A percentile compares a stretch with the other conserved stretches of the same genome.
phyloP scores from a whole-genome alignment of 2,113 vertebrate genomes.

The Brachionichthys hirsutus region DNA sequence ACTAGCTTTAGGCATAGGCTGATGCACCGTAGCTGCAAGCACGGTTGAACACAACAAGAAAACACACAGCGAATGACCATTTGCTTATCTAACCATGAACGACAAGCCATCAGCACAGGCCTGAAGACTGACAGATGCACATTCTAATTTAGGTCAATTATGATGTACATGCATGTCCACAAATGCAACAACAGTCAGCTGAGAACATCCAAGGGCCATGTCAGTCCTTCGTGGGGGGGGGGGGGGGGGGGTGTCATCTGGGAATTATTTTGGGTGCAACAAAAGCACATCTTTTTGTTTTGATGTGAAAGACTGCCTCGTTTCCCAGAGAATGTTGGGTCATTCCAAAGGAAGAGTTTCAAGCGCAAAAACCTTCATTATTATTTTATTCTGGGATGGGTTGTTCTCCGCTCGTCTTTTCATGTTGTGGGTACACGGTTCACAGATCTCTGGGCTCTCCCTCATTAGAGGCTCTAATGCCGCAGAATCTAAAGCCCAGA shows the following conservation, averaged over 20 bases:
- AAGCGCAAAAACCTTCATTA: slow-evolving; percentile 42
- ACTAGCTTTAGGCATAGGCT: slow-evolving; percentile 33
- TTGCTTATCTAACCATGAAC: slow-evolving; percentile 57
- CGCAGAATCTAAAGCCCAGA: slow-evolving; percentile 28
- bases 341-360: slow-evolving; percentile 39
- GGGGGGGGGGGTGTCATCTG: slow-evolving; percentile 38
- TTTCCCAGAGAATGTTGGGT: slow-evolving; percentile 44
- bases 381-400: slow-evolving; percentile 34
- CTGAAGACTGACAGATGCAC: slow-evolving; percentile 59
- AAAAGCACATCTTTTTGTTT: slow-evolving; percentile 55
- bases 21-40: slow-evolving; percentile 12
- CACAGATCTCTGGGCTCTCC: slow-evolving; percentile 35
- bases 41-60: slow-evolving; percentile 41
- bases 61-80: slow-evolving; percentile 44
- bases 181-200: slow-evolving; percentile 29
- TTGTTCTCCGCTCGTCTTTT: slow-evolving; percentile 51
- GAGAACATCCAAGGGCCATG: slow-evolving; percentile 43
- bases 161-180: slow-evolving; percentile 37
- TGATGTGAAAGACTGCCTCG: slow-evolving; percentile 60
- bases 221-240: slow-evolving; percentile 23
- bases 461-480: slow-evolving; percentile 52
- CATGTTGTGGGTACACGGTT: slow-evolving; percentile 51
- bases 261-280: slow-evolving; percentile 38
- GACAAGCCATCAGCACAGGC: slow-evolving; percentile 55
- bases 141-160: slow-evolving; percentile 51